Conservation (phyloP, 64 coral and sea anemone genomes). For the Pachyseris speciosa region DNA sequence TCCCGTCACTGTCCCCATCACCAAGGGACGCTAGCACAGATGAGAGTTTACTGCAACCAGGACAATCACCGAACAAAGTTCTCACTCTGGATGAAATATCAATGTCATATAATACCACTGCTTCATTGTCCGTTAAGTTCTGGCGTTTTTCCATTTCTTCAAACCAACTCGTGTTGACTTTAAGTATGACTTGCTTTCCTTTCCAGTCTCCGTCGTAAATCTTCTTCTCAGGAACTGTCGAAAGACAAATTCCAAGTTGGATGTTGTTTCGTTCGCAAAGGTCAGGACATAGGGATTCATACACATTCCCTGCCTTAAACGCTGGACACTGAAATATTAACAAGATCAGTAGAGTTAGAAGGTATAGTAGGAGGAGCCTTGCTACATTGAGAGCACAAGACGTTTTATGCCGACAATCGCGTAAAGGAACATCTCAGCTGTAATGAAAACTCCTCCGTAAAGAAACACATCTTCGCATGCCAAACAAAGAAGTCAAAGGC, state of each 20-base stretch:
- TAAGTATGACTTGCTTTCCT: slow-evolving; percentile 55
- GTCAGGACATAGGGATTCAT: slow-evolving; percentile 64
- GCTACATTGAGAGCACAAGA: no score
- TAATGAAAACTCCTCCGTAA: no score
- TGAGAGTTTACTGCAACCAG: slow-evolving; percentile 43
- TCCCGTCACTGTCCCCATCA: slow-evolving; percentile 63
- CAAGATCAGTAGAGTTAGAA: no score
- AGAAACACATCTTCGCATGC: no score
- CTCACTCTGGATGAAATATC: slow-evolving; percentile 12
- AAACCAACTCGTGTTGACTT: slow-evolving; percentile 40
- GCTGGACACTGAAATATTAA: slow-evolving; percentile 65
- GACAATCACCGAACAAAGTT: slow-evolving; percentile 74
- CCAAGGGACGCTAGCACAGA: slow-evolving; percentile 32
- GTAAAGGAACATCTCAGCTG: no score
- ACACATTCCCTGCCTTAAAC: slow-evolving; percentile 55
- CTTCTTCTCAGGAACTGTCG: slow-evolving; percentile 56
- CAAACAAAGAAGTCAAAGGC: no score
- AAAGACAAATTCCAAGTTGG: slow-evolving; percentile 26
- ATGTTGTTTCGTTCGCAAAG: slow-evolving; percentile 56
- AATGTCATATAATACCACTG: not conserved
- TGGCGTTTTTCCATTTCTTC: slow-evolving; percentile 20
- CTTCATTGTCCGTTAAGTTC: not conserved
- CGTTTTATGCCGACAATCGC: no score
- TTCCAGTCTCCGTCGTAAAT: slow-evolving; percentile 68
- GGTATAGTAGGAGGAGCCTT: no score